Percentiles rank a stretch among this genome's conserved stretches.
phyloP scores from a whole-genome alignment of 2,797 vertebrate species.

The Acanthurus tractus region DNA sequence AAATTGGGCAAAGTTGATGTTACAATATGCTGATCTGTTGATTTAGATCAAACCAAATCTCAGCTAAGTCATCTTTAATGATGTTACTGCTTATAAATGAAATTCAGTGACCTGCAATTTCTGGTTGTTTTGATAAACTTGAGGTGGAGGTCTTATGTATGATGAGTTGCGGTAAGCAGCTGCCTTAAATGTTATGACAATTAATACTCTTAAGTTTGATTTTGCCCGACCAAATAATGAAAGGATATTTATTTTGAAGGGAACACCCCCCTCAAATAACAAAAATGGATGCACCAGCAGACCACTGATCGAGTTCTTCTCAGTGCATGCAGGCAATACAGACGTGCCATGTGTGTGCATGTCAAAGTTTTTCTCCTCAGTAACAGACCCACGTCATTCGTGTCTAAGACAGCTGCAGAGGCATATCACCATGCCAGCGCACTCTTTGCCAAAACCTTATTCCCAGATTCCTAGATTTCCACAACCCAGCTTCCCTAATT shows the following conservation, averaged over 20 bases:
- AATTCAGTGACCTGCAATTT: slow-evolving; percentile 65
- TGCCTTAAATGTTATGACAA: slow-evolving; percentile 47
- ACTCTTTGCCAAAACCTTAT: slow-evolving; percentile 70
- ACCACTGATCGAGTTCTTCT: not conserved
- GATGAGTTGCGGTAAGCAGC: slow-evolving; percentile 40
- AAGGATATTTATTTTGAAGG: slow-evolving; percentile 23
- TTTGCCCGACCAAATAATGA: slow-evolving; percentile 25
- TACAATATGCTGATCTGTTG: slow-evolving; percentile 67
- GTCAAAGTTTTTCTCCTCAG: slow-evolving; percentile 60
- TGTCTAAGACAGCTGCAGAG: slow-evolving; percentile 76
- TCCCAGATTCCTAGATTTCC: slow-evolving; percentile 84
- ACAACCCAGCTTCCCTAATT: slow-evolving; percentile 72
- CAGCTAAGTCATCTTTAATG: slow-evolving; percentile 75
- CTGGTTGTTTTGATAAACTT: slow-evolving; percentile 72
- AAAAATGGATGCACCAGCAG: not conserved
- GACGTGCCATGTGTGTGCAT: slow-evolving; percentile 13
- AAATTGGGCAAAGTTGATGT: slow-evolving; percentile 37
- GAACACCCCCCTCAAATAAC: not conserved
- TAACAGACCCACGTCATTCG: slow-evolving; percentile 61
- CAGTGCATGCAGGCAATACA: not conserved
- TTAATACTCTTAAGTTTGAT: slow-evolving; percentile 21
- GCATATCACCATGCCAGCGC: slow-evolving; percentile 53
- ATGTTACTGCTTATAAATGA: slow-evolving; percentile 70
- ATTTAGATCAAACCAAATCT: slow-evolving; percentile 75
- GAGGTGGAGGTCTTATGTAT: slow-evolving; percentile 43